Evolutionary conservation across 2,888 invertebrate species (phyloP), one percentile per base, ranked within the genome.

Genomic region (Chorisops tibialis): DNA sequence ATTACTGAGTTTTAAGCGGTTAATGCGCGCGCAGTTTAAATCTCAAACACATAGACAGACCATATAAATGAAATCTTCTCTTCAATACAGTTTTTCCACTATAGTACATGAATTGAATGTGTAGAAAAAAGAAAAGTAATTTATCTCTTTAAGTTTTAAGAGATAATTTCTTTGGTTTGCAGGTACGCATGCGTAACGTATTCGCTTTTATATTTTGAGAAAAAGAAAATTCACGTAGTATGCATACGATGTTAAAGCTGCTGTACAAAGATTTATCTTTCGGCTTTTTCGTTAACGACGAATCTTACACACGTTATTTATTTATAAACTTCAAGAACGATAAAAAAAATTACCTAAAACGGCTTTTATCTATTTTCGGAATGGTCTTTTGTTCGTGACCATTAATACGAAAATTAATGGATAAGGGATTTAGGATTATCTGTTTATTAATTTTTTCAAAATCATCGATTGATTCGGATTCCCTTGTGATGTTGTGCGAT

Each of bases 291-390:
- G 16, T 9, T 19, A 43, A n/a, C 9, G 19, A 43, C 43, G 19
- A 43, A 54, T 14, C 41, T 48, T 48, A 48, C 48, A 9, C 35
- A 19, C 12, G 19, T 19, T 11, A 30, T 43, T 45, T 56, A 56
- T 56, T 56, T 56, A 56, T 56, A 56, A 56, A 30, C 18, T 16
- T 4, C 19, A 12, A 30, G 30, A 43, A 1, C 4, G 6, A 19
- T 30, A 7, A 56, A 56, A 41, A 41, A 30, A 30, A 56, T 56
- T 43, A 30, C 56, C 56, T 24, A 39, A 56, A 56, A 43, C 30
- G 56, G 56, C 14, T 9, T 56, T 56, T 56, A n/a, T 45, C 30
- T 22, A 22, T 48, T 48, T 12, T 47, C 2, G 30, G 30, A 30
- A 30, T 30, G 5, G 5, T 30, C 30, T 9, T 30, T 30, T 30